Conservation (phyloP, 2,888 invertebrate genomes). For the Drosophila falleni region DNA sequence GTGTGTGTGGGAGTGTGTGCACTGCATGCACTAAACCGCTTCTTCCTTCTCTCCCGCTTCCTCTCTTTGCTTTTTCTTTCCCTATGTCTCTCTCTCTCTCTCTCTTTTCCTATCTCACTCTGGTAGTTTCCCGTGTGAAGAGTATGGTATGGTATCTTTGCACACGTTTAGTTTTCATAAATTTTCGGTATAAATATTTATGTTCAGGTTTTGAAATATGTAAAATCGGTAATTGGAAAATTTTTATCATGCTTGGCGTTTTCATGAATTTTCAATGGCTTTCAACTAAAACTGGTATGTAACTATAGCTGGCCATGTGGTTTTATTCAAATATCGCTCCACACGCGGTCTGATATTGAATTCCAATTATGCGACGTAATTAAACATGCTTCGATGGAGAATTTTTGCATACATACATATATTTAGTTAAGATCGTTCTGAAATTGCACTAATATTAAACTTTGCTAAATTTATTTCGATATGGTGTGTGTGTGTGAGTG, state of each 20-base stretch:
- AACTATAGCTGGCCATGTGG: conserved; percentile 12
- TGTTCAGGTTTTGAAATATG: conserved; percentile 73
- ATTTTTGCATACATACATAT: conserved; percentile 19
- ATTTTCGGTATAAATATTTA: conserved; percentile 78
- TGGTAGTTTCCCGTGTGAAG: not conserved
- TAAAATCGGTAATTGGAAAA: conserved; percentile 79
- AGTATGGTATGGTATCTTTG: conserved; percentile 40
- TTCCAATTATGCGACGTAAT: conserved; percentile 73
- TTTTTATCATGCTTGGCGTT: conserved; percentile 68
- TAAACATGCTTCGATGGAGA: conserved; percentile 49
- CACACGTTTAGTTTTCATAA: conserved; percentile 78
- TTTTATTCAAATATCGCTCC: conserved; percentile 35
- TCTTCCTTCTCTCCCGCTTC: not conserved
- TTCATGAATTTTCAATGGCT: conserved; percentile 46
- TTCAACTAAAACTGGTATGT: conserved; percentile 6
- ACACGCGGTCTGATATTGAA: conserved; percentile 62
- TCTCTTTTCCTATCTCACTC: not conserved
- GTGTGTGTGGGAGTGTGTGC: not conserved
- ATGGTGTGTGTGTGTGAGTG: not conserved
- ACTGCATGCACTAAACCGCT: conserved; percentile 2
- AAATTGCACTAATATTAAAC: conserved; percentile 13
- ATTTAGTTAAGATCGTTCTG: not conserved
- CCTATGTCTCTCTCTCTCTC: not conserved
- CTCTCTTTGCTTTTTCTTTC: not conserved
- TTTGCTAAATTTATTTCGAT: not conserved